Base-by-base conservation (phyloP, 2,797 vertebrate species). In the Sebastes hubbsi region DNA sequence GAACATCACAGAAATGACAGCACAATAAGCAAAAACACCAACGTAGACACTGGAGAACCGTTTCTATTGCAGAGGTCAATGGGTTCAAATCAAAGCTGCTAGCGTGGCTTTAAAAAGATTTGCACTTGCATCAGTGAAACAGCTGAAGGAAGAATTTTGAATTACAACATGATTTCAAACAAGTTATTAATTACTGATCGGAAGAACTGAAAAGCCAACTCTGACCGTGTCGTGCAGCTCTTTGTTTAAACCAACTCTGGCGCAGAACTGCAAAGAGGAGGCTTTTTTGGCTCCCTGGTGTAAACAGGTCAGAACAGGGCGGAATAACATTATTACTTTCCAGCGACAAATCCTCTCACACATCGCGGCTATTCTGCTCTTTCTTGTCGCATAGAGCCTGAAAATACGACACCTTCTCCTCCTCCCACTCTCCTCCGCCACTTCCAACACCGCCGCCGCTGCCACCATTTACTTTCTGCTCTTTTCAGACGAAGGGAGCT, bases 291-390 rank as follows among this genome's bases (percentile, higher is more conserved):
- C 36, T 75, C 75, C 22, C 10, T 49, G 12, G 2, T 62, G 61
- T 74, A 81, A 83, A 78, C 64, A 7, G 75, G 80, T 76, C 79
- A 77, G 77, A 77, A 54, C 24, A 0, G 64, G 72, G 83, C 66
- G n/a, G 70, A 72, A 80, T 76, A 80, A 71, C 70, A 58, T 72
- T 71, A 75, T 81, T 77, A 74, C 75, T 88, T 55, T 68, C 12
- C 63, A 22, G 32, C 6, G 30, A 76, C 77, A 72, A 75, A 74
- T 82, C 70, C 72, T 69, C 64, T 68, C 46, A 4, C 62, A 70
- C 71, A n/a, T 77, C 8, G 18, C 1, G 11, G 24, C 62, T 79
- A 27, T 49, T 77, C 49, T 83, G 61, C 54, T 38, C 27, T 55
- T 58, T 77, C 20, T 68, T 79, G 60, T 84, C 25, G 25, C 54